These are phyloP conservation scores for Erebia aethiops DNA, from an alignment of 2,888 invertebrate species.

Conservation along the genomic window DNA sequence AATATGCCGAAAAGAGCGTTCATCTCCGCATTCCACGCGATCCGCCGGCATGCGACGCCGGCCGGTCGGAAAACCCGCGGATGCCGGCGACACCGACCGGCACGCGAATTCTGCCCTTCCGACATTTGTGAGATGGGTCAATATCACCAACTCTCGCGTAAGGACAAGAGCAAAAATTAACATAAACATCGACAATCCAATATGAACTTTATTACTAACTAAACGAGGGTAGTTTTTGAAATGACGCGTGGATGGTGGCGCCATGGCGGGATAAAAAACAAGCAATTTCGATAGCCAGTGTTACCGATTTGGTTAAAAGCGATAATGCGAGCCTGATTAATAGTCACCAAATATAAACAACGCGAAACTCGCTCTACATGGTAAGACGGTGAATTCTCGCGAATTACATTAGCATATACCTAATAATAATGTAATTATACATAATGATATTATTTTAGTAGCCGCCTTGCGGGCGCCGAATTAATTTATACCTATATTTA, in stretches of 20 bases:
- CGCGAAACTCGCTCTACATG: slow-evolving; percentile 49
- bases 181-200: slow-evolving; percentile 5
- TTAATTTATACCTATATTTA: slow-evolving; percentile 33
- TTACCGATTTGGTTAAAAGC: slow-evolving; percentile 53
- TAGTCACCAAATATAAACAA: slow-evolving; percentile 56
- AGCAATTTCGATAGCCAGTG: slow-evolving; percentile 43
- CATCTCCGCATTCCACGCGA: slow-evolving; percentile 78
- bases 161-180: slow-evolving; percentile 4
- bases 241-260: slow-evolving; percentile 47
- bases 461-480: slow-evolving; percentile 46
- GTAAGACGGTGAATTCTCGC: slow-evolving; percentile 38
- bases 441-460: slow-evolving; percentile 43
- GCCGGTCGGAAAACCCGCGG: slow-evolving; percentile 64
- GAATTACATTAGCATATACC: slow-evolving; percentile 50
- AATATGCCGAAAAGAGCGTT: slow-evolving; percentile 61
- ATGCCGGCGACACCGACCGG: slow-evolving; percentile 31
- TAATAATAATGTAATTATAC: slow-evolving; percentile 45
- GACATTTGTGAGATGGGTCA: slow-evolving; percentile 38
- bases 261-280: slow-evolving; percentile 49
- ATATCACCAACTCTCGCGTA: slow-evolving; percentile 30
- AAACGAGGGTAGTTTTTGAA: slow-evolving; percentile 25
- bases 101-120: slow-evolving; percentile 49
- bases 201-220: slow-evolving; percentile 23
- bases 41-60: slow-evolving; percentile 55
- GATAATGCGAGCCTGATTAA: slow-evolving; percentile 50